Percentiles rank a stretch among this genome's conserved stretches.
Conservation (phyloP, 2,113 vertebrate species). For the Micronycteris hirsuta region DNA sequence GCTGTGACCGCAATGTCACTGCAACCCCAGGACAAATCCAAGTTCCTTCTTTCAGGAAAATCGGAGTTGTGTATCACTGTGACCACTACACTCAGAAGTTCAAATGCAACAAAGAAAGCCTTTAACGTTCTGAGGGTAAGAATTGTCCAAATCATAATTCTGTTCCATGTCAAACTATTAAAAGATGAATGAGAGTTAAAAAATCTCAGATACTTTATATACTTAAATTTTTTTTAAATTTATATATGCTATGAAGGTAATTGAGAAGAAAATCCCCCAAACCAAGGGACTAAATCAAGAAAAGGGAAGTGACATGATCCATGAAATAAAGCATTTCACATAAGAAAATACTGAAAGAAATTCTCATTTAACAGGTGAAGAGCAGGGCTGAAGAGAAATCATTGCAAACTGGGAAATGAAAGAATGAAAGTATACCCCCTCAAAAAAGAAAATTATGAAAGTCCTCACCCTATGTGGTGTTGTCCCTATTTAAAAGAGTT, state of each 20-base stretch:
- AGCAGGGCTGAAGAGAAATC: background rate
- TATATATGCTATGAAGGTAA: background rate
- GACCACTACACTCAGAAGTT: background rate
- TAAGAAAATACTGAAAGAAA: background rate
- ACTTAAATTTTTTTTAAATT: background rate
- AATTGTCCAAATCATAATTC: background rate
- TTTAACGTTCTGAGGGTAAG: background rate
- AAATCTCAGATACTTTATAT: background rate
- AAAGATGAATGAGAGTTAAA: background rate
- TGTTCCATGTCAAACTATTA: background rate
- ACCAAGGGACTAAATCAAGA: background rate
- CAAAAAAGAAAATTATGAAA: background rate
- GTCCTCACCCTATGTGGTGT: background rate
- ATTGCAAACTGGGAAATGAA: background rate
- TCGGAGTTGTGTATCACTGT: background rate
- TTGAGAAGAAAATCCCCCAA: background rate
- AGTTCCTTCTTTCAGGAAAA: background rate
- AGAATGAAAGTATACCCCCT: background rate
- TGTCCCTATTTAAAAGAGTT: background rate
- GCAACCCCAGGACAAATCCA: background rate
- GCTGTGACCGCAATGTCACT: too few relatives aligned
- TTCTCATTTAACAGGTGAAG: background rate
- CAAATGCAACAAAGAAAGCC: background rate
- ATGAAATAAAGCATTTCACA: background rate
- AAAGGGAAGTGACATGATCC: background rate